Base-by-base conservation (phyloP, 2,113 vertebrate species). In the cattle (Bos taurus) region DNA sequence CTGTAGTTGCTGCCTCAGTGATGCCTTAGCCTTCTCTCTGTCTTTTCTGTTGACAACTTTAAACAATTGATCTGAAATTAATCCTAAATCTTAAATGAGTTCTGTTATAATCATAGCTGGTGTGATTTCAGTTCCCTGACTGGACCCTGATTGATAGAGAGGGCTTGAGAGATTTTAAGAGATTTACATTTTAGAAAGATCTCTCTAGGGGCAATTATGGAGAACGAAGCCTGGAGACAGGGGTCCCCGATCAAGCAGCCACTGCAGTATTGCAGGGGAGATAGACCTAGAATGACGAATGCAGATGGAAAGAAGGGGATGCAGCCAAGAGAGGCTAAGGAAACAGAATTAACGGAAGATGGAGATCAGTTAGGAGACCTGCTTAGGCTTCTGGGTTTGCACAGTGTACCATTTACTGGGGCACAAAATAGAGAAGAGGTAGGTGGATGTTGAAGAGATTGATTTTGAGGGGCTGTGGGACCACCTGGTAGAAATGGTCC, bases 261-360 rank as follows among this genome's bases (percentile, higher is more conserved):
- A 50, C 17, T 25, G 19, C n/a, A 30, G 4, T 60, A 40, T 5
- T 16, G 4, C 19, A 46, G 40, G 36, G 60, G 14, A 16, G 62
- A 21, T 0, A 56, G 4, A 48, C 0, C 52, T 6, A 23, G 52
- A 28, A 19, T 43, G 43, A 0, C 0, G 30, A 16, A 56, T 7
- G 50, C 12, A 17, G 67, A 30, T 1, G 21, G 30, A 33, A 74
- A 81, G 36, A 13, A 85, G 30, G 50, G 50, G 30, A 28, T 48
- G 17, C 23, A 46, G n/a, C 25, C 26, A 26, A 84, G 94, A 64
- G 12, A 52, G n/a, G 67, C 40, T 43, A 46, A 67, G 84, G 52
- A 60, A 80, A 60, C 6, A 54, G 94, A 83, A 91, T 30, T 54
- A 28, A 52, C 1, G 5, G 43, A 71, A 48, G 86, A 54, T 12